phyloP scores from a whole-genome alignment of 2,113 vertebrate genomes.

The Orientallactaga bullata region DNA sequence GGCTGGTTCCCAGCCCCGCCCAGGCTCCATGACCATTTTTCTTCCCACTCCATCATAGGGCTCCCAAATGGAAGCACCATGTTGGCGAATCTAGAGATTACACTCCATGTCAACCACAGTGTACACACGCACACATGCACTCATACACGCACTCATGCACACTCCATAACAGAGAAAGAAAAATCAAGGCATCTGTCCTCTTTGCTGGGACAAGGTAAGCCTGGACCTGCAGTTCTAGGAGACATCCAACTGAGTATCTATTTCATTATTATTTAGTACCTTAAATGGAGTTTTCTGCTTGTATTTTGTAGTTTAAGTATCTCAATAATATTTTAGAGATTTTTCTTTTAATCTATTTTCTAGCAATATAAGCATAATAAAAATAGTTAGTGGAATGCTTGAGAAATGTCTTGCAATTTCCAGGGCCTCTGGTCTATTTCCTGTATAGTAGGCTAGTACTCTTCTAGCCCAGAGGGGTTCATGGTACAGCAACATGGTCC shows the following conservation, averaged over 20 bases:
- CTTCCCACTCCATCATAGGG: not conserved
- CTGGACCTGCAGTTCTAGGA: not conserved
- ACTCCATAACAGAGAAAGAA: not conserved
- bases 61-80: not conserved
- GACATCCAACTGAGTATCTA: not conserved
- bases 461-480: not conserved
- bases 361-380: not conserved
- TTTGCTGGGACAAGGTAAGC: not conserved
- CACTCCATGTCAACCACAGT: not conserved
- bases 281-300: constrained; percentile 9
- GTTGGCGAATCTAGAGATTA: not conserved
- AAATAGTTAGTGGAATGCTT: not conserved
- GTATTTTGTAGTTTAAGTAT: not conserved
- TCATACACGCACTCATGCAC: not conserved
- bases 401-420: not conserved
- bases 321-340: not conserved
- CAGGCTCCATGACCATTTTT: not conserved
- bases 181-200: not conserved
- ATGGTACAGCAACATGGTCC: not conserved
- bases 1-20: no score
- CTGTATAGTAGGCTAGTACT: rapidly evolving
- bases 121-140: not conserved
- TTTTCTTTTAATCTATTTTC: constrained; percentile 7
- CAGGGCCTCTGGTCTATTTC: rapidly evolving
- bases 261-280: constrained; percentile 39